Percentiles rank a stretch among this genome's conserved stretches.
Conservation (phyloP, 2,113 vertebrate species). For the Megaleporinus macrocephalus region DNA sequence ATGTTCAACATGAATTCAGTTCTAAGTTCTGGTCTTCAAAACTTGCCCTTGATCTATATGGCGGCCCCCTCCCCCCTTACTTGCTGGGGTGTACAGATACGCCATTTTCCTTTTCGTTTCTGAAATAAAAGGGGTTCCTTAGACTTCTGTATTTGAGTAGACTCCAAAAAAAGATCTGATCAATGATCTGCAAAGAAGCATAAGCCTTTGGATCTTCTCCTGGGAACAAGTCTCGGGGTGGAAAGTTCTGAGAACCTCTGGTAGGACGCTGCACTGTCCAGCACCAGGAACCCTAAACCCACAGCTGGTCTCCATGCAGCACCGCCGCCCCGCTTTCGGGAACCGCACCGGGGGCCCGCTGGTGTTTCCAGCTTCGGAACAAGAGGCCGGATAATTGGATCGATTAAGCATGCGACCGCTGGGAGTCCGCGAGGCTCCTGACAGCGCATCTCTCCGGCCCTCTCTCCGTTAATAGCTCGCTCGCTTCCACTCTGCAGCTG, state of each 20-base stretch:
- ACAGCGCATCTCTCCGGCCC: slow-evolving; percentile 26
- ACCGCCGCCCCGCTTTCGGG: background rate
- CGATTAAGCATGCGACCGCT: slow-evolving; percentile 33
- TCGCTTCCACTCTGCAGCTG: slow-evolving; percentile 24
- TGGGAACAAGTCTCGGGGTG: no score
- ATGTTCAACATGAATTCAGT: no score
- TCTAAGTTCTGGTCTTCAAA: no score
- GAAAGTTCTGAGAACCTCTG: background rate
- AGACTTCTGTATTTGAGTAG: no score
- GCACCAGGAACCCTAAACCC: background rate
- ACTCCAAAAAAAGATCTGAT: no score
- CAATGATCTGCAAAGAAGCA: no score
- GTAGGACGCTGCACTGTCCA: background rate
- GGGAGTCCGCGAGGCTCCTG: slow-evolving; percentile 4
- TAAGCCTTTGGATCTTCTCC: no score
- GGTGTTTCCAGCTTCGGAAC: background rate
- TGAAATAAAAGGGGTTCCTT: no score
- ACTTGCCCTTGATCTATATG: no score
- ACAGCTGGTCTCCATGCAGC: background rate
- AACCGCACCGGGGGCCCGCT: background rate
- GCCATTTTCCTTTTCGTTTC: no score
- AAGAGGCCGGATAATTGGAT: slow-evolving; percentile 42
- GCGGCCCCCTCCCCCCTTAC: no score
- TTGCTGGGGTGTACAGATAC: no score
- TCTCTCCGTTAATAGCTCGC: slow-evolving; percentile 38